Conservation (phyloP, 2,888 invertebrate species). For the Agrenia bidenticulata region DNA sequence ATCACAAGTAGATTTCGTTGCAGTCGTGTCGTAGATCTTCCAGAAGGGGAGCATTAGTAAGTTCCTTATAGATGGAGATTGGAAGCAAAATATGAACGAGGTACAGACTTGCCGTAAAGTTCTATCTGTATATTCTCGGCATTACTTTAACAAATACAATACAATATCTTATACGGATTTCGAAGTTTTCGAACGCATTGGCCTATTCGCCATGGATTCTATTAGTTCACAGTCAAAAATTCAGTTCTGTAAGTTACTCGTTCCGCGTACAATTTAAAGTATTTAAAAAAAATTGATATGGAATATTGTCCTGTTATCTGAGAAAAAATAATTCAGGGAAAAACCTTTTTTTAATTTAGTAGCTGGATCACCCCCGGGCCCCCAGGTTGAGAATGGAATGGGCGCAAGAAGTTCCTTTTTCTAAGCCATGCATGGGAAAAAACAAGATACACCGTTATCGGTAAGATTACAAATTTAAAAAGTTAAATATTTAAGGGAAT, state of each 20-base stretch:
- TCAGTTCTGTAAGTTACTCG: conserved; percentile 70
- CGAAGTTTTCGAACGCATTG: conserved; percentile 96
- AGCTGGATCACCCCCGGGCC: conserved; percentile 56
- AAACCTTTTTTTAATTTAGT: too few species aligned
- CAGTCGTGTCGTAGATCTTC: conserved; percentile 93
- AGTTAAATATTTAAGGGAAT: too few species aligned
- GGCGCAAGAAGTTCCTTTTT: conserved; percentile 79
- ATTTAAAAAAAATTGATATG: too few species aligned
- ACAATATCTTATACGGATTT: conserved; percentile 93
- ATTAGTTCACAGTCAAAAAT: conserved; percentile 60
- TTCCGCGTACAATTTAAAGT: too few species aligned
- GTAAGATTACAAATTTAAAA: too few species aligned
- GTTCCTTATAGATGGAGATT: conserved; percentile 89
- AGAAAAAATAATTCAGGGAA: not conserved
- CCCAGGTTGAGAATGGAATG: conserved; percentile 59
- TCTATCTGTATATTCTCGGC: too few species aligned
- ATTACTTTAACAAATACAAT: too few species aligned
- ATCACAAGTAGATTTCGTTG: conserved; percentile 90
- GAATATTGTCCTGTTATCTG: not conserved
- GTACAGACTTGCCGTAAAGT: too few species aligned
- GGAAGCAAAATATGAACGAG: conserved; percentile 82
- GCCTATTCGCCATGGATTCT: conserved; percentile 82
- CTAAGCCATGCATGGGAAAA: conserved; percentile 93
- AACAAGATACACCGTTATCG: conserved; percentile 92
- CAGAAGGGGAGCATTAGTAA: conserved; percentile 98